Evolutionary conservation across 2,113 vertebrate species (phyloP).

Genomic region (Oreocharis arfaki): DNA sequence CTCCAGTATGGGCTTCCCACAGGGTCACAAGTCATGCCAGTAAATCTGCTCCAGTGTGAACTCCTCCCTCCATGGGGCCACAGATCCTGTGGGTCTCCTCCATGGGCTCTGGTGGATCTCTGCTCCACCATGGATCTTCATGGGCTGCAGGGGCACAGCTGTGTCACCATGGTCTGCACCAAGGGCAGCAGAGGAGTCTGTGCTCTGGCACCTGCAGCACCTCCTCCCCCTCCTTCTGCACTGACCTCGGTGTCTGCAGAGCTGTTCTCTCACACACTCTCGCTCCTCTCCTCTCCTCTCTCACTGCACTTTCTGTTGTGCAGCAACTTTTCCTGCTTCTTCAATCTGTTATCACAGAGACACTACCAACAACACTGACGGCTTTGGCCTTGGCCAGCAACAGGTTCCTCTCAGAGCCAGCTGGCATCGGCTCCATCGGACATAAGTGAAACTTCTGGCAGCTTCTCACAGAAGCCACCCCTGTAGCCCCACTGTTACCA

Average conservation of each 20-base stretch:
- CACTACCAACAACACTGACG: neutral
- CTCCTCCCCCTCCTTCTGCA: neutral
- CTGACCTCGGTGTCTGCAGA: neutral
- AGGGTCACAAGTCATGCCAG: neutral
- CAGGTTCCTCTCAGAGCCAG: neutral
- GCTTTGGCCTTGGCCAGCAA: neutral
- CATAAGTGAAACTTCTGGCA: neutral
- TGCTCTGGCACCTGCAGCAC: fast-evolving
- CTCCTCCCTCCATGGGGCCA: neutral
- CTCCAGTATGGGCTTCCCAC: neutral
- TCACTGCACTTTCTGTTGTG: neutral
- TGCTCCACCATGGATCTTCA: neutral
- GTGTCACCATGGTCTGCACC: neutral
- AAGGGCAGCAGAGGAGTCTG: fast-evolving
- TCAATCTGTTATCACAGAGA: neutral
- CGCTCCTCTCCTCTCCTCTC: neutral
- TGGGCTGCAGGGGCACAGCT: neutral
- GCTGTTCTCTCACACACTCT: neutral
- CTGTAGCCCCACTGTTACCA: neutral
- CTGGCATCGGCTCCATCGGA: neutral
- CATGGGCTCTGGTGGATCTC: fast-evolving
- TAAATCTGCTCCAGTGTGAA: neutral
- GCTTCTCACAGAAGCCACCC: neutral
- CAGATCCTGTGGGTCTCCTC: neutral
- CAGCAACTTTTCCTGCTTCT: neutral